Base-by-base conservation (phyloP, 2,113 vertebrate genomes). In the Pogona vitticeps region DNA sequence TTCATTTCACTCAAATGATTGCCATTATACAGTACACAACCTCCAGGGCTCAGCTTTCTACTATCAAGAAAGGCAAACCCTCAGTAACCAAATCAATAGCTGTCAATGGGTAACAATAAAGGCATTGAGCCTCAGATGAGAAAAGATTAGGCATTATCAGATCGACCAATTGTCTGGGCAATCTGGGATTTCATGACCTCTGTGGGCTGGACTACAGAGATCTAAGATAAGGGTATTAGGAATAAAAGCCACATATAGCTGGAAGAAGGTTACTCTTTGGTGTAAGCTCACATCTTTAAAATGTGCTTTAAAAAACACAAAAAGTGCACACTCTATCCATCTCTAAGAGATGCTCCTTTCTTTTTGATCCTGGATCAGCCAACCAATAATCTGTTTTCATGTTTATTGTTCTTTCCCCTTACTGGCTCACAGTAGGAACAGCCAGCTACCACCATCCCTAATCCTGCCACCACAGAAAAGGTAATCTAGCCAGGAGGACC, bases 391-490 rank as follows among this genome's bases (percentile, higher is more conserved):
- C 40, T 12, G 9, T 14, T 71, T 96, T 93, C 95, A 94, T 92
- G 92, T 88, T 89, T 95, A 94, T 90, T 96, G 92, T 96, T 96
- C 94, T 92, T 86, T 79, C 63, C 85, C 95, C 93, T 95, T 96
- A 93, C 92, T 96, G 94, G 95, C 93, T 89, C 87, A 76, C 83
- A 21, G 61, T 6, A 63, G 61, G 23, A 28, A 10, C 26, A 10
- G 26, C 20, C 65, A 28, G 26, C 23, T 31, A 31, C 28, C 26
- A 28, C n/a, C n/a, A n/a, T n/a, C n/a, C n/a, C n/a, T n/a, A n/a
- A n/a, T n/a, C n/a, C n/a, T n/a, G n/a, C n/a, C n/a, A n/a, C 46
- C 46, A 52, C 46, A 52, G 46, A 52, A 5, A 52, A 52, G 46
- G 46, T 10, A 52, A 52, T 52, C 46, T 52, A 52, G 46, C 46